phyloP scores from a whole-genome alignment of 2,797 vertebrate species.

The Linurgus olivaceus region DNA sequence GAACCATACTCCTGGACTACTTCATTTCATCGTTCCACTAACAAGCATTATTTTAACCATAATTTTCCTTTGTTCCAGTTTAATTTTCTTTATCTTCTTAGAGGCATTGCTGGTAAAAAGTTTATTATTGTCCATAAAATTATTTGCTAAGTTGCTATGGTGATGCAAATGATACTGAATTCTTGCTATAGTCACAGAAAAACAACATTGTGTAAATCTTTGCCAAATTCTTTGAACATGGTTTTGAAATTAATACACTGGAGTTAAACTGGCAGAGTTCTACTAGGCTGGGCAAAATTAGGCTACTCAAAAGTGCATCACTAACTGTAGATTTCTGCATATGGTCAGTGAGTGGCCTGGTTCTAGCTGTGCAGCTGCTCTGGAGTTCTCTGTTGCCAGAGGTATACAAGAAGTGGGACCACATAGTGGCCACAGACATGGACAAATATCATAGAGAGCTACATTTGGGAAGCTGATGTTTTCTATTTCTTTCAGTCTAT shows the following conservation, averaged over 20 bases:
- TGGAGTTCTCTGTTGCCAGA: not conserved
- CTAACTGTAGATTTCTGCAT: not conserved
- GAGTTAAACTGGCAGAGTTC: not conserved
- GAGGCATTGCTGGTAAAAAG: not conserved
- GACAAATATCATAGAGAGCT: not conserved
- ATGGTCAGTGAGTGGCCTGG: not conserved
- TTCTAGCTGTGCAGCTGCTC: not conserved
- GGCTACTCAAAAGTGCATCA: not conserved
- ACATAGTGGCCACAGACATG: accelerated
- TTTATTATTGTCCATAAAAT: not conserved
- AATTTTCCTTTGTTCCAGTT: not conserved
- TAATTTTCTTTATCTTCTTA: not conserved
- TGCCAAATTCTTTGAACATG: not conserved
- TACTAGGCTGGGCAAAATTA: not conserved
- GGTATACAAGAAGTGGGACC: not conserved
- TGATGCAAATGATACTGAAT: not conserved
- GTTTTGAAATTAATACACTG: not conserved
- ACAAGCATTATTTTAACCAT: not conserved
- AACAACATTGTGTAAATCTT: not conserved
- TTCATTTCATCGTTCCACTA: not conserved
- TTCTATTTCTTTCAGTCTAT: not conserved
- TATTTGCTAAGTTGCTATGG: not conserved
- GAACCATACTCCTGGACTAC: not conserved
- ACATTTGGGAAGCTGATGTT: not conserved
- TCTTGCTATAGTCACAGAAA: not conserved